These are phyloP conservation scores for Apomyelois bistriatella DNA, from an alignment of 2,888 invertebrate species.

Conservation along the genomic window DNA sequence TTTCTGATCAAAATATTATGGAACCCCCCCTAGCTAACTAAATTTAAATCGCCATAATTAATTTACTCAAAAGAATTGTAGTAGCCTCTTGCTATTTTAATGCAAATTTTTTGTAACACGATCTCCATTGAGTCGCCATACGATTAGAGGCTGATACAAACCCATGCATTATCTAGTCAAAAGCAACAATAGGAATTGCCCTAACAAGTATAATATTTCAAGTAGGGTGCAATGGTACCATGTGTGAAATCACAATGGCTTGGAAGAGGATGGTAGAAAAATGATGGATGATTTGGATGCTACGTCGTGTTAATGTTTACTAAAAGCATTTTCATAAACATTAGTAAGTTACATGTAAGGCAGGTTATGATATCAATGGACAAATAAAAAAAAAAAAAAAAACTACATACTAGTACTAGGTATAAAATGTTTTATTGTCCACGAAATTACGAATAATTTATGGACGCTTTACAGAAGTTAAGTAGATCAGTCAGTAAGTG, in stretches of 20 bases:
- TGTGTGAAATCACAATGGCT: slow-evolving; percentile 70
- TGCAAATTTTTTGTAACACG: slow-evolving; percentile 72
- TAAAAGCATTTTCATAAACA: not conserved
- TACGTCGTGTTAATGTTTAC: slow-evolving; percentile 15
- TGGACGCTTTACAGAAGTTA: too few species aligned
- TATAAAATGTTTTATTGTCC: too few species aligned
- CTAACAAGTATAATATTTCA: slow-evolving; percentile 76
- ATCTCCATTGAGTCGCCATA: slow-evolving; percentile 65
- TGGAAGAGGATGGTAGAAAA: slow-evolving; percentile 41
- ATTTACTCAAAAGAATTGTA: slow-evolving; percentile 48
- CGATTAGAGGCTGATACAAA: slow-evolving; percentile 72
- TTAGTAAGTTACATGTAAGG: not conserved
- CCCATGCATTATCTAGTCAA: slow-evolving; percentile 76
- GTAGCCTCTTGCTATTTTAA: slow-evolving; percentile 46
- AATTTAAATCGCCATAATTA: slow-evolving; percentile 62
- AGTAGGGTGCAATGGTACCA: slow-evolving; percentile 65
- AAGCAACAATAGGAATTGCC: slow-evolving; percentile 63
- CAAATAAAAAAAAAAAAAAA: too few species aligned
- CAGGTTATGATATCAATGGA: not conserved
- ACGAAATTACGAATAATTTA: too few species aligned
- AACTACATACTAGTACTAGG: too few species aligned
- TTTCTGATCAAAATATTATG: not conserved
- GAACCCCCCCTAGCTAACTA: slow-evolving; percentile 16
- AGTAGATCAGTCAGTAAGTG: too few species aligned
- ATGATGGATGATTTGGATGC: slow-evolving; percentile 51